Percentiles rank a stretch among this genome's conserved stretches.
phyloP scores from a whole-genome alignment of 2,888 invertebrate species.

The Cetonia aurata region DNA sequence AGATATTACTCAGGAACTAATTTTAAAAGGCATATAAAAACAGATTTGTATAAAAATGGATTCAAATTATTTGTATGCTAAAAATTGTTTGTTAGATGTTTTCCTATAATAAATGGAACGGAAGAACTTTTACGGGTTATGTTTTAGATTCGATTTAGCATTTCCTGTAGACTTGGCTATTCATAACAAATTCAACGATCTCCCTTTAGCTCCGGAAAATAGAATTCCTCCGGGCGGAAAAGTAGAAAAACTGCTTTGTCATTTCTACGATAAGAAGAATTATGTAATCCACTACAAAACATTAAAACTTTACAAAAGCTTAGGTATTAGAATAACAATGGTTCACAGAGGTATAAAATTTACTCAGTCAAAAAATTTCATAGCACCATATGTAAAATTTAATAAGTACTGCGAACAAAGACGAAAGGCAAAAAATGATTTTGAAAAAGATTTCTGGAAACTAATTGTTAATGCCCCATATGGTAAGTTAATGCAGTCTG shows the following conservation, averaged over 20 bases:
- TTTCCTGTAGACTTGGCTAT: slow-evolving; percentile 45
- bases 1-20: not conserved
- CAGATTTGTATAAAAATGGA: slow-evolving; percentile 11
- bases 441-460: slow-evolving; percentile 18
- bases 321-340: slow-evolving; percentile 46
- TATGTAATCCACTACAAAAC: slow-evolving; percentile 45
- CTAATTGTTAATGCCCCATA: slow-evolving; percentile 7
- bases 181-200: slow-evolving; percentile 47
- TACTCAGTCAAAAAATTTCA: slow-evolving; percentile 47
- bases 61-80: slow-evolving; percentile 3
- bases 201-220: slow-evolving; percentile 9
- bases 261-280: slow-evolving; percentile 41
- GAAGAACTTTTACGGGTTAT: slow-evolving; percentile 38
- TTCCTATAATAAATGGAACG: slow-evolving; percentile 18
- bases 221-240: slow-evolving; percentile 23
- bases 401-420: slow-evolving; percentile 47
- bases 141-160: slow-evolving; percentile 47
- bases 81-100: slow-evolving; percentile 16
- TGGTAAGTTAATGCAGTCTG: slow-evolving; percentile 42
- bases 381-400: slow-evolving; percentile 48
- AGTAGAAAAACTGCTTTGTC: slow-evolving; percentile 46
- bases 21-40: slow-evolving; percentile 9
- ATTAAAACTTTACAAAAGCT: slow-evolving; percentile 45
- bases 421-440: slow-evolving; percentile 39
- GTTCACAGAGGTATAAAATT: slow-evolving; percentile 46